These are phyloP conservation scores for Megaleporinus macrocephalus DNA, from an alignment of 2,113 vertebrate genomes.

Conservation along the genomic window DNA sequence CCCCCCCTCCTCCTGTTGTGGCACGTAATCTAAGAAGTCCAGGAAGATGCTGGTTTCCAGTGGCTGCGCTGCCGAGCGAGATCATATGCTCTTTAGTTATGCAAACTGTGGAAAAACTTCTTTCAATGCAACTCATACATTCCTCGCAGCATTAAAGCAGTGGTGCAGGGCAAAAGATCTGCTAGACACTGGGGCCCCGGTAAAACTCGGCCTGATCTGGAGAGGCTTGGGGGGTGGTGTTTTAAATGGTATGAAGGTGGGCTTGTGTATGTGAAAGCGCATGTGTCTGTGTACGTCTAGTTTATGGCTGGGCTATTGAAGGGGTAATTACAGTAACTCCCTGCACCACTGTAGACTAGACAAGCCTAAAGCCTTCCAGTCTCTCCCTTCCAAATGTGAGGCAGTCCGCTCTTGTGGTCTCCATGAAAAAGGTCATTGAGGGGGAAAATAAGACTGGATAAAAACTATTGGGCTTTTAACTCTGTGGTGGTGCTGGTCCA, in stretches of 20 bases:
- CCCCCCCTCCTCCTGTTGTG: neutral
- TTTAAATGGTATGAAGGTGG: slow-evolving; percentile 19
- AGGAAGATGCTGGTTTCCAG: neutral
- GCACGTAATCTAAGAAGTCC: neutral
- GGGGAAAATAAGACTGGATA: slow-evolving; percentile 26
- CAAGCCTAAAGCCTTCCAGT: slow-evolving; percentile 14
- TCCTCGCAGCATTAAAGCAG: slow-evolving; percentile 36
- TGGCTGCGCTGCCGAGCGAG: neutral
- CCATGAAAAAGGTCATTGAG: slow-evolving; percentile 11
- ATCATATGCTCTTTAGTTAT: slow-evolving; percentile 15
- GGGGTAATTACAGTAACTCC: slow-evolving; percentile 43
- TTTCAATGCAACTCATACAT: slow-evolving; percentile 17
- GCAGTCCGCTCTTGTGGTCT: slow-evolving; percentile 13
- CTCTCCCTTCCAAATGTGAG: slow-evolving; percentile 11
- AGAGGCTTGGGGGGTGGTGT: too few relatives aligned
- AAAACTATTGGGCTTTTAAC: slow-evolving; percentile 14
- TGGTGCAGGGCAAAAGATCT: slow-evolving; percentile 17
- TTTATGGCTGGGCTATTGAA: slow-evolving; percentile 30
- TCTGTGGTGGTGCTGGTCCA: slow-evolving; percentile 23
- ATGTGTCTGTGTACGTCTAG: slow-evolving; percentile 25
- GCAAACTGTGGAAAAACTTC: neutral
- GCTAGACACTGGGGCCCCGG: slow-evolving; percentile 27
- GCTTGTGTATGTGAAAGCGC: slow-evolving; percentile 35
- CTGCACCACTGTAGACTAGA: slow-evolving; percentile 24
- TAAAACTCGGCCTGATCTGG: slow-evolving; percentile 19